Percentiles rank a stretch among this genome's conserved stretches.
Evolutionary conservation across 2,113 vertebrate species (phyloP).

Genomic region (Oreochromis tanganicae): DNA sequence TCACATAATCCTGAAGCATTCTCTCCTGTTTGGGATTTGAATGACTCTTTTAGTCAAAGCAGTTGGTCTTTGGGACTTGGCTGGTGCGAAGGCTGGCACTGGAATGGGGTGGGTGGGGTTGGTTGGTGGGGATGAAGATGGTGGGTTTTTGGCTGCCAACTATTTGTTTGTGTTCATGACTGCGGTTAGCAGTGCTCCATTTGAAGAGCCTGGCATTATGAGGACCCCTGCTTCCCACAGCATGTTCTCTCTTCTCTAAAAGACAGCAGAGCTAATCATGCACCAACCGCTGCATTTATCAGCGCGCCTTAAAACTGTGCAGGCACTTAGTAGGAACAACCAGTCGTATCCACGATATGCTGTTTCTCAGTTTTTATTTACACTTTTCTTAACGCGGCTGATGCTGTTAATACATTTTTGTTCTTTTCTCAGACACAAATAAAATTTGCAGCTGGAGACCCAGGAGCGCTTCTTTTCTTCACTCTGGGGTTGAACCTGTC

Average conservation of each 20-base stretch:
- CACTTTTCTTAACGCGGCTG: not conserved
- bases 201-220: constrained; percentile 18
- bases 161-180: constrained; percentile 58
- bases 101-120: not conserved
- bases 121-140: not conserved
- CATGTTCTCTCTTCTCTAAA: constrained; percentile 38
- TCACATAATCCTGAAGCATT: not conserved
- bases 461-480: not conserved
- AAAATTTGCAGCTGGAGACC: not conserved
- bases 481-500: not conserved
- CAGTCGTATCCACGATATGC: not conserved
- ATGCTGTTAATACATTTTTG: not conserved
- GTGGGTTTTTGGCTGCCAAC: constrained; percentile 16
- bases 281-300: constrained; percentile 2
- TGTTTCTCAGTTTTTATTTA: not conserved
- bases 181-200: constrained; percentile 50
- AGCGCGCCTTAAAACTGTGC: constrained; percentile 7
- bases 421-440: not conserved
- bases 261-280: constrained; percentile 29
- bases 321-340: not conserved
- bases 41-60: constrained; percentile 31
- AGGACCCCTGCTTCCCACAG: constrained; percentile 42
- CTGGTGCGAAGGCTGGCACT: not conserved
- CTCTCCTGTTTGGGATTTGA: constrained; percentile 19
- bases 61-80: constrained; percentile 9